These are phyloP conservation scores for Enteromius trimaculatus DNA, from an alignment of 2,797 vertebrate genomes.

Conservation along the genomic window DNA sequence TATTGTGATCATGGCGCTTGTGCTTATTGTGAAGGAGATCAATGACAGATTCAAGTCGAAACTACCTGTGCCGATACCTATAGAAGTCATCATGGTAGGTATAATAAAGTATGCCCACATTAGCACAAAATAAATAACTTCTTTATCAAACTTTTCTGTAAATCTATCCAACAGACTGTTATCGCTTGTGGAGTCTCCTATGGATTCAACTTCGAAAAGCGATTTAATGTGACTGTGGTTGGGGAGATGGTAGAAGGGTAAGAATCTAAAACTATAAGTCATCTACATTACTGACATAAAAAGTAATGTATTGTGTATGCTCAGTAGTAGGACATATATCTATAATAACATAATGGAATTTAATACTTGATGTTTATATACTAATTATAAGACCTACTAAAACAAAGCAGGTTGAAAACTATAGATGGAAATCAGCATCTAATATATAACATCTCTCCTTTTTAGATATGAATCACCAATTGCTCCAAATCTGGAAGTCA, in stretches of 20 bases:
- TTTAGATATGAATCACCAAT: constrained; percentile 83
- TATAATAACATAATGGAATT: background rate
- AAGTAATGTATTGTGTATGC: background rate
- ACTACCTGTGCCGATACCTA: constrained; percentile 89
- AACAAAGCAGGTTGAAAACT: background rate
- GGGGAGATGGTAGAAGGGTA: constrained; percentile 86
- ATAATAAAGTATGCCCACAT: background rate
- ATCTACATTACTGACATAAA: background rate
- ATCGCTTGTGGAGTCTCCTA: constrained; percentile 89
- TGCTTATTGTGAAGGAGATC: constrained; percentile 89
- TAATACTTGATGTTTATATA: background rate
- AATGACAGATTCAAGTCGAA: constrained; percentile 89
- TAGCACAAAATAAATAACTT: background rate
- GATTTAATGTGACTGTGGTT: constrained; percentile 79
- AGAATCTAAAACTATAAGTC: constrained; percentile 61
- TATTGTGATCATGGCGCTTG: constrained; percentile 82
- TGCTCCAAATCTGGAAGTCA: constrained; percentile 75
- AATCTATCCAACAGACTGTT: constrained; percentile 80
- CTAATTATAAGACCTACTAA: background rate
- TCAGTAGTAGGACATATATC: background rate
- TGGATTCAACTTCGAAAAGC: constrained; percentile 79
- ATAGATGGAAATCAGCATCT: background rate
- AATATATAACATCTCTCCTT: background rate
- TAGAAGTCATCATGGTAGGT: constrained; percentile 91
- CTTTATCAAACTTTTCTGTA: background rate